Conservation (phyloP, 1,140 invertebrate genomes). For the Bombus superbus region DNA sequence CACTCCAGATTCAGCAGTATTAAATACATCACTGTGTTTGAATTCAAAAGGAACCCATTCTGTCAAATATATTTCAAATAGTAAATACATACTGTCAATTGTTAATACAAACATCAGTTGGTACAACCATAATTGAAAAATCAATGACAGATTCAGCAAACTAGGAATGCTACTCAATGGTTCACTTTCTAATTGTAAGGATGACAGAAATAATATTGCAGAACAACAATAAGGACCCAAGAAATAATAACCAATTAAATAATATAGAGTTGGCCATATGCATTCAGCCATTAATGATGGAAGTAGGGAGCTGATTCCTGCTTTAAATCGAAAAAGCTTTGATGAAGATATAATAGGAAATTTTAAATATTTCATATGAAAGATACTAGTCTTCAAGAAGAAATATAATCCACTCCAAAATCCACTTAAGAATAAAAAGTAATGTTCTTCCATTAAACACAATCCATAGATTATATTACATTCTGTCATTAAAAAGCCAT, state of each 20-base stretch:
- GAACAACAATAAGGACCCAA: constrained; percentile 80
- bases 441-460: constrained; percentile 83
- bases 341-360: constrained; percentile 88
- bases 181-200: constrained; percentile 78
- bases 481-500: constrained; percentile 78
- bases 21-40: constrained; percentile 65
- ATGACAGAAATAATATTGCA: constrained; percentile 56
- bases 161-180: constrained; percentile 83
- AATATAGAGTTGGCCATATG: constrained; percentile 85
- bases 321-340: constrained; percentile 86
- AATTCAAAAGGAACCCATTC: constrained; percentile 85
- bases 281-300: constrained; percentile 84
- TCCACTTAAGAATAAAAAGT: constrained; percentile 86
- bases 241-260: constrained; percentile 84
- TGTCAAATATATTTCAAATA: constrained; percentile 88
- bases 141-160: constrained; percentile 82
- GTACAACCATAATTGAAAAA: constrained; percentile 87
- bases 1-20: constrained; percentile 65
- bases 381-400: constrained; percentile 85
- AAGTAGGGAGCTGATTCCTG: constrained; percentile 83
- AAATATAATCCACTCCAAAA: constrained; percentile 88
- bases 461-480: constrained; percentile 65
- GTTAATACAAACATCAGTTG: constrained; percentile 87
- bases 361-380: constrained; percentile 70
- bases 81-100: constrained; percentile 86